phyloP scores from a whole-genome alignment of 2,797 vertebrate genomes.

The Muscicapa comitata region DNA sequence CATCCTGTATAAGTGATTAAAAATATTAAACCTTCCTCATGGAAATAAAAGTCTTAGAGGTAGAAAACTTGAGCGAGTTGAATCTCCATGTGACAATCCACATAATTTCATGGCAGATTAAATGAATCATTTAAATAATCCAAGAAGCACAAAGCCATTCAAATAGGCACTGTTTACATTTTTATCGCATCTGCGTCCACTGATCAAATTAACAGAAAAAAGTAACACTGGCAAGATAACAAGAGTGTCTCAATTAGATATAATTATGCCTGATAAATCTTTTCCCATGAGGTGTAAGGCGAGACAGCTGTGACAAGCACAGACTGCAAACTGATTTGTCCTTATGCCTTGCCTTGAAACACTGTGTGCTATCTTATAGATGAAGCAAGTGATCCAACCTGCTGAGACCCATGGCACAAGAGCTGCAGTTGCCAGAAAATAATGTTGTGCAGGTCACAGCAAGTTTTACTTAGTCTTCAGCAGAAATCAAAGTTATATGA shows the following conservation, averaged over 20 bases:
- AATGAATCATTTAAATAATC: background rate
- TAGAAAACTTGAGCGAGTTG: background rate
- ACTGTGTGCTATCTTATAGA: background rate
- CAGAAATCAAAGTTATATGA: background rate
- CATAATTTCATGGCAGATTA: background rate
- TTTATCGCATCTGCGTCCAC: background rate
- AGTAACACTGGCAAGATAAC: background rate
- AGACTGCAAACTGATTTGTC: background rate
- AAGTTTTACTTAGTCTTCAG: background rate
- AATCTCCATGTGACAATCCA: background rate
- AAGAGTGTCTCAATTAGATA: background rate
- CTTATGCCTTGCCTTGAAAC: background rate
- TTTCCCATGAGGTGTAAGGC: background rate
- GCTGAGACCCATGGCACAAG: background rate
- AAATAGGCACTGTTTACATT: background rate
- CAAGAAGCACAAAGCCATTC: background rate
- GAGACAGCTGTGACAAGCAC: background rate
- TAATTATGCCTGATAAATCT: background rate
- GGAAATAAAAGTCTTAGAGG: background rate
- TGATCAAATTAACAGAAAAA: constrained; percentile 17
- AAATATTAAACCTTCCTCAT: background rate
- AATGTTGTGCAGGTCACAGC: background rate
- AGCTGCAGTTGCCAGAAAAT: background rate
- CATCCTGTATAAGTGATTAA: background rate
- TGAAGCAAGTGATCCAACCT: background rate